phyloP scores from a whole-genome alignment of 2,888 invertebrate genomes.

The Archips crataeganus region DNA sequence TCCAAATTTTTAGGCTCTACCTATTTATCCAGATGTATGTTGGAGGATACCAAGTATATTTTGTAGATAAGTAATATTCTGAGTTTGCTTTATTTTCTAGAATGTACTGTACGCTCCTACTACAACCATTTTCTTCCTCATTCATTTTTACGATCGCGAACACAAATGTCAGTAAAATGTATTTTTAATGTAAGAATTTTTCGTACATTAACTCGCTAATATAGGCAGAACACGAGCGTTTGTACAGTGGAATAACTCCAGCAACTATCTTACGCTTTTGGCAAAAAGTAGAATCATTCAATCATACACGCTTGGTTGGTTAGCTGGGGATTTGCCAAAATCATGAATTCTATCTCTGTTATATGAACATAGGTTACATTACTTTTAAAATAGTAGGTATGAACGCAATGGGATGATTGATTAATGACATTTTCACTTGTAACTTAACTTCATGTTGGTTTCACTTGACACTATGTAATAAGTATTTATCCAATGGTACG shows the following conservation, averaged over 20 bases:
- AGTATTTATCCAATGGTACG: too few relatives aligned
- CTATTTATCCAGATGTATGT: too few relatives aligned
- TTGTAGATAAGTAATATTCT: neutral
- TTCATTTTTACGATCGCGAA: slow-evolving; percentile 21
- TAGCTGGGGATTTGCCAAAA: slow-evolving; percentile 23
- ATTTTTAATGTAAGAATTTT: slow-evolving; percentile 32
- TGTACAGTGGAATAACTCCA: slow-evolving; percentile 17
- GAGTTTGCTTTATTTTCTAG: neutral
- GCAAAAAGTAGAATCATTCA: slow-evolving; percentile 26
- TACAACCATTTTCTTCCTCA: slow-evolving; percentile 17
- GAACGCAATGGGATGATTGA: too few relatives aligned
- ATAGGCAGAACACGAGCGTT: slow-evolving; percentile 14
- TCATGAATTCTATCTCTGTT: neutral
- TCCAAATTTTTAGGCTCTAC: too few relatives aligned
- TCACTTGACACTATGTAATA: too few relatives aligned
- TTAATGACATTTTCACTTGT: too few relatives aligned
- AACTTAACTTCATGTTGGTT: too few relatives aligned
- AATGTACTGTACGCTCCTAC: neutral
- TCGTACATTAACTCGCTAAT: slow-evolving; percentile 13
- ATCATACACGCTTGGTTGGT: slow-evolving; percentile 8
- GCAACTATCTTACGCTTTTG: slow-evolving; percentile 7
- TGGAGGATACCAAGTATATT: neutral
- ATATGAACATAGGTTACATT: too few relatives aligned
- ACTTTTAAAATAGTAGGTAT: too few relatives aligned
- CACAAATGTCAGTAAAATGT: slow-evolving; percentile 32